These are phyloP conservation scores for Andrena bicolor DNA, from an alignment of 2,888 invertebrate species.

Conservation along the genomic window DNA sequence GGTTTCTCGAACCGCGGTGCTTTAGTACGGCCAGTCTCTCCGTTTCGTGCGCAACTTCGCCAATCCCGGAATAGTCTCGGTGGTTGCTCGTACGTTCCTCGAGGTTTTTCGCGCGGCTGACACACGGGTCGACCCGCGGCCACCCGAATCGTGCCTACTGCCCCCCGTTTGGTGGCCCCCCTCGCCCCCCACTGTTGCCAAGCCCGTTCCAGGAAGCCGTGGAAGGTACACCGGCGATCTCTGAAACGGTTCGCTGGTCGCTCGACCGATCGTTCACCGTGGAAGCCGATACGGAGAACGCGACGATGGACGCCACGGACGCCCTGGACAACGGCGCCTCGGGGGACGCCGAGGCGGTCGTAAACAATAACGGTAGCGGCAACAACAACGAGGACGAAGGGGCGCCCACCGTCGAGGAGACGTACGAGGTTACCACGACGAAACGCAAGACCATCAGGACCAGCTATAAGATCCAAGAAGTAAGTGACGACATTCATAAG, in stretches of 20 bases:
- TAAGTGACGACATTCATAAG: slow-evolving; percentile 70
- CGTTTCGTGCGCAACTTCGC: slow-evolving; percentile 77
- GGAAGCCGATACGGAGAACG: slow-evolving; percentile 71
- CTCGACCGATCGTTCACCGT: slow-evolving; percentile 38
- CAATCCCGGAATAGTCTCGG: slow-evolving; percentile 80
- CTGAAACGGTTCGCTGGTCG: not conserved
- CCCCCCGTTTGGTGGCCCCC: not conserved
- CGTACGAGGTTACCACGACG: slow-evolving; percentile 84
- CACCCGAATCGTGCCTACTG: not conserved
- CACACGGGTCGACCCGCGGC: not conserved
- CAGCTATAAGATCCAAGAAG: slow-evolving; percentile 84
- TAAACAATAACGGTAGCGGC: slow-evolving; percentile 25
- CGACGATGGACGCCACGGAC: slow-evolving; percentile 82
- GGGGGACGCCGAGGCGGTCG: slow-evolving; percentile 54
- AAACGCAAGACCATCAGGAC: slow-evolving; percentile 82
- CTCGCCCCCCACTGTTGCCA: not conserved
- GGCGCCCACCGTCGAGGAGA: slow-evolving; percentile 82
- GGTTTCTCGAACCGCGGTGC: slow-evolving; percentile 68
- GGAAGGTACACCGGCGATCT: not conserved
- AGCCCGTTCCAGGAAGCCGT: not conserved
- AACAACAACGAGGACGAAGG: slow-evolving; percentile 71
- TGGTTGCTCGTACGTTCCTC: slow-evolving; percentile 28
- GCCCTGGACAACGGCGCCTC: slow-evolving; percentile 73
- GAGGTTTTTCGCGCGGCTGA: slow-evolving; percentile 41
- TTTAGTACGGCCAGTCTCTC: slow-evolving; percentile 81